Evolutionary conservation across 2,113 vertebrate species (phyloP), one percentile per base, ranked within the genome.

Genomic region (Chlamydotis undulata): DNA sequence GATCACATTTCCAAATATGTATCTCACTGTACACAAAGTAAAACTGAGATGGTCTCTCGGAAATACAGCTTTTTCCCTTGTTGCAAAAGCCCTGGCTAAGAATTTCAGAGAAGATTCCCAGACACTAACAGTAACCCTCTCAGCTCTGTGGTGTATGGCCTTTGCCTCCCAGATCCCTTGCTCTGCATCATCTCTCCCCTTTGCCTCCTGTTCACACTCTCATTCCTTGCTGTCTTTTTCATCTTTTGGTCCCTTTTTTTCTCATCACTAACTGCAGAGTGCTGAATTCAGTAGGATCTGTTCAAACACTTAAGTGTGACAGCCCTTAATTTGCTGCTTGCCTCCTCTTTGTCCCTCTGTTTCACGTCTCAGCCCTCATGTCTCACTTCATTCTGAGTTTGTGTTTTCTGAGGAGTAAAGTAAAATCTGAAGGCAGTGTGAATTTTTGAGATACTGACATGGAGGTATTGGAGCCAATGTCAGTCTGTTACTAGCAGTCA

Each of bases 351-450:
- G 56, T 68, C 41, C 39, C 59, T 50, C 63, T 49, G 29, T 71
- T 84, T 82, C 56, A n/a, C 0, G 1, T 53, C 73, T 68, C 0
- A 2, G 29, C 24, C 43, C 35, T 77, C 1, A 1, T 22, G 49
- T 83, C 83, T 92, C 1, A 2, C 41, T 73, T 49, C 10, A 41
- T 43, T 89, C 45, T 37, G 64, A 91, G 33, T 75, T 52, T 29
- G 19, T 4, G 3, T 86, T 89, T 86, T 81, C 45, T 90, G 50
- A 87, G 57, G 45, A 71, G 26, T 22, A 47, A 73, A 43, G 18
- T 63, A 29, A 78, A 84, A 87, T 25, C 43, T 71, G 85, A 73
- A 79, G 31, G 70, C 28, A 53, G 25, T 16, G 29, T 26, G 41
- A 84, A 53, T 60, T 43, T 53, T 56, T 3, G 26, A 76, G 47